phyloP scores from a whole-genome alignment of 2,888 invertebrate genomes.

The Parascotia fuliginaria region DNA sequence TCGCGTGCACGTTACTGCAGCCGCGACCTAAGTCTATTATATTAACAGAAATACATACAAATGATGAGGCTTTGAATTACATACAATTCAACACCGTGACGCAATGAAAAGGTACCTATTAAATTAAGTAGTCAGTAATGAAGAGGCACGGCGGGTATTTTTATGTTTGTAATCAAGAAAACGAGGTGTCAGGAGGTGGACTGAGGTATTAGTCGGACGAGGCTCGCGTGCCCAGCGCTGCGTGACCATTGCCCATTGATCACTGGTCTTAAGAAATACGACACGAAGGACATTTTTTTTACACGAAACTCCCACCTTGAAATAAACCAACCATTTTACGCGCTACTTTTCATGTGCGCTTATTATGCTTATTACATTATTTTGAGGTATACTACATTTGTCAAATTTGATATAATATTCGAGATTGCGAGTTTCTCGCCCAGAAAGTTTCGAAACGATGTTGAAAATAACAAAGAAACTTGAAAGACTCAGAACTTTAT shows the following conservation, averaged over 20 bases:
- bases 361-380: conserved; percentile 15
- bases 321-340: conserved; percentile 27
- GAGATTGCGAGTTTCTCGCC: conserved; percentile 1
- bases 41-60: conserved; percentile 41
- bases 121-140: conserved; percentile 62
- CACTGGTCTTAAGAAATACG: conserved; percentile 71
- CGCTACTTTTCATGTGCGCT: conserved; percentile 22
- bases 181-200: conserved; percentile 62
- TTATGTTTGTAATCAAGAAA: conserved; percentile 70
- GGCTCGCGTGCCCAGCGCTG: conserved; percentile 64
- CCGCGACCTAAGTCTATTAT: conserved; percentile 19
- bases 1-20: conserved; percentile 8
- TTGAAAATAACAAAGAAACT: conserved; percentile 20
- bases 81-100: conserved; percentile 32
- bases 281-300: conserved; percentile 71
- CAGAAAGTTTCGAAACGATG: conserved; percentile 3
- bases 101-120: conserved; percentile 51
- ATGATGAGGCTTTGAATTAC: conserved; percentile 41
- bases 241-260: conserved; percentile 77
- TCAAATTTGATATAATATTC: conserved; percentile 9
- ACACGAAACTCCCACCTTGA: conserved; percentile 53
- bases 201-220: conserved; percentile 56
- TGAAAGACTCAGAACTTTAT: conserved; percentile 23
- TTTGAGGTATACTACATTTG: conserved; percentile 2
- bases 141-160: conserved; percentile 68